Base-by-base conservation (phyloP, 2,113 vertebrate genomes). In the Nibea albiflora region DNA sequence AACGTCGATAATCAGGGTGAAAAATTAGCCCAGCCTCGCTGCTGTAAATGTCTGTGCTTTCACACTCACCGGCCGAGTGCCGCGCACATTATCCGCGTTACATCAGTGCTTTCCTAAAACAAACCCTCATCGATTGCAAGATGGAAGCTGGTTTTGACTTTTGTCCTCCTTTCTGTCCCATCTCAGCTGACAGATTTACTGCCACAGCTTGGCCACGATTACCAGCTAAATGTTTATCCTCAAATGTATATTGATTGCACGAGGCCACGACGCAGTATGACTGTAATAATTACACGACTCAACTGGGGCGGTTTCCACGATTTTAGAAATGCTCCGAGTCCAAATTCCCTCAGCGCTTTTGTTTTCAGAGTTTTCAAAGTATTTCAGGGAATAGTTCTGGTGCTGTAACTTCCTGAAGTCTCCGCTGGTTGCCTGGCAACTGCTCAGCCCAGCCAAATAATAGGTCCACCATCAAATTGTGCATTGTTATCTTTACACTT, bases 1-100 rank as follows among this genome's bases (percentile, higher is more conserved):
- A 70, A 82, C 52, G 26, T 85, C 80, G 60, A 74, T 85, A 73
- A 72, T 53, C 20, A 16, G 12, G 62, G 58, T 85, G 57, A 85
- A 81, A 74, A 85, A 76, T 67, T 39, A 82, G 39, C 39, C 39
- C 1, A 35, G 31, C 19, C 17, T 76, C 66, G 67, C 77, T 62
- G 68, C 42, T 79, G 68, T 50, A 64, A 81, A 73, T 11, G n/a
- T 58, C 19, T 66, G 4, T 57, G 1, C 60, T 28, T 69, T 56
- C 49, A 46, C 67, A 80, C 47, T 76, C 60, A 68, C 16, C 20
- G 8, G 56, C 35, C 35, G 35, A 46, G 64, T 1, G 52, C 31
- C 26, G 6, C 26, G 68, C 70, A 73, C 46, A 44, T 60, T 28
- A 69, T 35, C 50, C 50, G n/a, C 26, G 50, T 70, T 14, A 11